Evolutionary conservation across 2,113 vertebrate genomes (phyloP), one percentile per base, ranked within the genome.

Genomic region (Marcusenius ussheri): DNA sequence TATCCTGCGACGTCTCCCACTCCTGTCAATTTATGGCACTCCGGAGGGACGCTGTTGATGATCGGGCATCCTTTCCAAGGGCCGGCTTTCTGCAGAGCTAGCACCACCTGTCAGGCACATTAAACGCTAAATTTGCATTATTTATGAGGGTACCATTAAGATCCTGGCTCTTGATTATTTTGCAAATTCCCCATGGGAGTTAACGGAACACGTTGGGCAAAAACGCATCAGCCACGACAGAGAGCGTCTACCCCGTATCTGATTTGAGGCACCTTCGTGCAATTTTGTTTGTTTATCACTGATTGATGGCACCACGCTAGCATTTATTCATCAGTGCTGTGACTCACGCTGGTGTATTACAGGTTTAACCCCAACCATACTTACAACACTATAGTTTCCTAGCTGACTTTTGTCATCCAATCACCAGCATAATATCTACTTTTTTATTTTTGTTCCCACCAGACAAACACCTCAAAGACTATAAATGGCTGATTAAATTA

Each of bases 401-500:
- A 92, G 94, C 95, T 95, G 95, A 95, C 93, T 92, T 94, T 93
- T 70, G 39, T 89, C 83, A 92, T 89, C 95, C 94, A 95, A 95
- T 94, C 93, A 92, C 74, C 91, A 90, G 62, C 90, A 62, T 31
- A 92, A 90, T 31, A 27, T 89, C 90, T 90, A 86, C 90, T 91
- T 84, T 84, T 74, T 91, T 91, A 88, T 85, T 90, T 80, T 89
- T 80, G 15, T 80, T 80, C 35, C 74, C 35, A 35, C 74, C 88
- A 87, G 31, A 51, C 88, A 80, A 21, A 58, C 91, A 90, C 91
- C 92, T 91, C 91, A 91, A 93, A 92, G 92, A 92, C 91, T 91
- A 93, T 93, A 93, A 95, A 93, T 93, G 92, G 94, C 93, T 94
- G 93, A 96, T 96, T 95, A 93, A 93, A 95, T 96, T 95, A 96